Base-by-base conservation (phyloP, 2,888 invertebrate species). In the Caprella mutica region DNA sequence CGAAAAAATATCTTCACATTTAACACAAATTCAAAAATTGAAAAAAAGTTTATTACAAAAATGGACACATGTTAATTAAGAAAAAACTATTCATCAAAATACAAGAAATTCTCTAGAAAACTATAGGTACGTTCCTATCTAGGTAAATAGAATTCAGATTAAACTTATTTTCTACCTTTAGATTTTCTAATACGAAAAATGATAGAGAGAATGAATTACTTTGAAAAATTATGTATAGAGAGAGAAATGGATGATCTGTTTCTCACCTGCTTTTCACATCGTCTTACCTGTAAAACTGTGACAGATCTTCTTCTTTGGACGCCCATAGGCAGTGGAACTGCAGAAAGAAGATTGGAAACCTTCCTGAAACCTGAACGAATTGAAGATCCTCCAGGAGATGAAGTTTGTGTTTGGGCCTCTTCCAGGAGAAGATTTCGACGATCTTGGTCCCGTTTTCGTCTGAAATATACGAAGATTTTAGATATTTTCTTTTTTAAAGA, bases 331-430 rank as follows among this genome's bases (percentile, higher is more conserved):
- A 64, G 57, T 14, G 64, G 64, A 21, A 64, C 64, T 26, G 58
- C 60, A 21, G 57, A 57, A 5, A 64, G 56, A 14, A 64, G 58
- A 50, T 60, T 60, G 27, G 64, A 64, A 6, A 64, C 64, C 42
- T 53, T 60, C 50, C 53, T 58, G 54, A 64, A 64, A 9, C 64
- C 64, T 17, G 60, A 60, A 29, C 58, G 51, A 26, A 64, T 64
- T 12, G 64, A 64, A 6, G 60, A 60, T 14, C 64, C 64, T 39
- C 64, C 64, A 29, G 64, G 64, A 48, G 64, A 64, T 17, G 64
- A 64, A 33, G 64, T 64, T 48, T 64, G 64, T 21, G 64, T 64
- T 46, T 64, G 64, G 38, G 64, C 64, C 52, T 64, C 64, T 55
- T 64, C 64, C 51, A 64, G 51, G 27, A 64, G 59, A 17, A 64